These are phyloP conservation scores for Conchocele bisecta DNA, from an alignment of 2,888 invertebrate species.

Conservation along the genomic window DNA sequence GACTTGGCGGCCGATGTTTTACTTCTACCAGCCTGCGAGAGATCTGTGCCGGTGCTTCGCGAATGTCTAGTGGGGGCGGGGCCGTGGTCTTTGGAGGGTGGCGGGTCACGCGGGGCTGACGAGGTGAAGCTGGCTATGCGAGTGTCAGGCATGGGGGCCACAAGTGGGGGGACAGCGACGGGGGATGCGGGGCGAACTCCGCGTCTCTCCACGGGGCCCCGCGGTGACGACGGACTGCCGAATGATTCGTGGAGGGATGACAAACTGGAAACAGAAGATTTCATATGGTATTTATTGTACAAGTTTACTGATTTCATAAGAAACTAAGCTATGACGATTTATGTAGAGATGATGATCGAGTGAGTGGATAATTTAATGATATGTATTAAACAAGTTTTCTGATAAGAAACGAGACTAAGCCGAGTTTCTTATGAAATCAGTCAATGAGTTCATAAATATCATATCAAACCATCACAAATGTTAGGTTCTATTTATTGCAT, in stretches of 20 bases:
- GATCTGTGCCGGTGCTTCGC: background rate
- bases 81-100: background rate
- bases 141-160: background rate
- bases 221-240: slow-evolving; percentile 48
- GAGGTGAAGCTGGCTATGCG: background rate
- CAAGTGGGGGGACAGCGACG: background rate
- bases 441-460: too few relatives aligned
- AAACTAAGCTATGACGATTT: too few relatives aligned
- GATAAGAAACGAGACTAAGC: too few relatives aligned
- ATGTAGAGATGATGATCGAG: too few relatives aligned
- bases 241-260: slow-evolving; percentile 58
- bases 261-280: slow-evolving; percentile 31
- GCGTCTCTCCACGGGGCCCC: slow-evolving; percentile 2
- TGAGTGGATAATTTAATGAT: too few relatives aligned
- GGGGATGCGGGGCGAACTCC: slow-evolving; percentile 8
- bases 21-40: background rate
- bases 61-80: background rate
- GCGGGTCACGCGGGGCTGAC: background rate
- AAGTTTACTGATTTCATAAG: too few relatives aligned
- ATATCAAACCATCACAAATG: too few relatives aligned
- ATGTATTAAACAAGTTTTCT: too few relatives aligned
- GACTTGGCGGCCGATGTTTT: background rate
- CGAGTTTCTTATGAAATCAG: too few relatives aligned
- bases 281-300: background rate
- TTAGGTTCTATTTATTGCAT: too few relatives aligned